Conservation (phyloP, 2,888 invertebrate genomes). For the Allophyes oxyacanthae region DNA sequence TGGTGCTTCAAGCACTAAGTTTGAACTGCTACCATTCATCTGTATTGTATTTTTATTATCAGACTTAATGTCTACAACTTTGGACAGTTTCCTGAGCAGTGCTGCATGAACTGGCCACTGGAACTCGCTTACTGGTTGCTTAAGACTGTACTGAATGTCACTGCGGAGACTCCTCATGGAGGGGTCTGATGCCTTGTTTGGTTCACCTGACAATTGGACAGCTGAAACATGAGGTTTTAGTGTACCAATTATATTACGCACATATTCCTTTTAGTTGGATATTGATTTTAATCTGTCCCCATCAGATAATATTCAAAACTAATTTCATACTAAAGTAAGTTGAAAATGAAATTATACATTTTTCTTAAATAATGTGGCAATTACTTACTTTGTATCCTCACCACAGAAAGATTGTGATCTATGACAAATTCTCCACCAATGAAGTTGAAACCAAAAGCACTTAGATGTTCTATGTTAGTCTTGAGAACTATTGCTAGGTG, state of each 20-base stretch:
- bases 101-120: conserved; percentile 84
- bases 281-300: no score
- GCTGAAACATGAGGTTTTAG: conserved; percentile 64
- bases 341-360: no score
- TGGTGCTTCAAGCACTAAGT: conserved; percentile 67
- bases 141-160: conserved; percentile 79
- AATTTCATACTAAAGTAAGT: no score
- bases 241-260: background rate
- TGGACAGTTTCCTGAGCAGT: conserved; percentile 80
- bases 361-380: background rate
- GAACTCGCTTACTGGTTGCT: conserved; percentile 66
- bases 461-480: conserved; percentile 93
- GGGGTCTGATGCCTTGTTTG: conserved; percentile 81
- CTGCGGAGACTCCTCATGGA: conserved; percentile 84
- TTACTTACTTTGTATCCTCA: conserved; percentile 93
- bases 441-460: conserved; percentile 92
- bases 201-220: conserved; percentile 82
- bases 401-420: conserved; percentile 93
- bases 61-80: conserved; percentile 84
- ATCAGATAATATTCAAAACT: no score
- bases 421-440: conserved; percentile 92
- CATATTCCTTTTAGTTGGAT: no score
- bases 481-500: conserved; percentile 93
- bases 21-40: conserved; percentile 81
- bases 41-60: conserved; percentile 72